Base-by-base conservation (phyloP, 2,888 invertebrate species). In the Rhagonycha lutea region DNA sequence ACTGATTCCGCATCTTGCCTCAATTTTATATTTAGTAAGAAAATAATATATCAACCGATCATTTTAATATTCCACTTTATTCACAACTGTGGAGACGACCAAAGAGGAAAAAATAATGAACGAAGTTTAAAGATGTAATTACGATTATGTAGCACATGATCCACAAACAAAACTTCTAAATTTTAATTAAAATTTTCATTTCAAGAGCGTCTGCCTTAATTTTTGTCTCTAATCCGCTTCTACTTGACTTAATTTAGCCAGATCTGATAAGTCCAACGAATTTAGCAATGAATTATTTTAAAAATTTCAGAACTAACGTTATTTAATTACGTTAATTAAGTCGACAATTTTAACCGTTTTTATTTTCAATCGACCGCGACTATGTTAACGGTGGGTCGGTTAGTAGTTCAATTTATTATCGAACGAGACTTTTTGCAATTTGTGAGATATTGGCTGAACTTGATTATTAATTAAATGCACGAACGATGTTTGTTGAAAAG, bases 111-210 rank as follows among this genome's bases (percentile, higher is more conserved):
- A 47, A 47, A 47, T 47, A 47, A 47, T 47, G n/a, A 47, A 47
- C 47, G 7, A 47, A 47, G 47, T 47, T 47, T 65, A 24, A 65
- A 23, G 63, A 65, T 65, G 26, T 26, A 65, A 65, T 65, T 65
- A 65, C 47, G 47, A 47, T 47, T 47, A 47, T 47, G 47, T 47
- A 65, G 63, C 63, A 24, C 24, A 65, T 65, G 63, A 65, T 65
- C 63, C 63, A 65, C 63, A 65, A 65, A 65, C 63, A 65, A n/a
- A 23, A 24, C 63, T 23, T 65, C 24, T 24, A 65, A 65, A 26
- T 65, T 65, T 65, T 65, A 65, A 65, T 65, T 65, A 65, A 65
- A 65, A 65, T 65, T 65, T 65, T 65, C 63, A 65, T 65, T 26
- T 65, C 24, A 10, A 65, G 9, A 65, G 63, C 24, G 61, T 65